A percentile compares a stretch with the other conserved stretches of the same genome.
Evolutionary conservation across 1,140 invertebrate genomes (phyloP).

Genomic region (Rhopalosiphum padi): DNA sequence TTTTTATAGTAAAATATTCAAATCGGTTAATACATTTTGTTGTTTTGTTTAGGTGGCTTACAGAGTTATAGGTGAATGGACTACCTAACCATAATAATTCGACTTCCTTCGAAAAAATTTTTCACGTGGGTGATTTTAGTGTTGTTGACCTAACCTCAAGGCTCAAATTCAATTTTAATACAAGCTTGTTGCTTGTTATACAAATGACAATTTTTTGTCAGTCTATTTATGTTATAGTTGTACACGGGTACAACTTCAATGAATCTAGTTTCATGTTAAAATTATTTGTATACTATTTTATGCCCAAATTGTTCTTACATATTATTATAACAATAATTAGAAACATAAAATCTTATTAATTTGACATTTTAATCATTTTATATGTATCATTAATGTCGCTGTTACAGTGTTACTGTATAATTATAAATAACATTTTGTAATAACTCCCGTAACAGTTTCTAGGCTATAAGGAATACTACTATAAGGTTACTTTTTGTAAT

Average conservation of each 20-base stretch:
- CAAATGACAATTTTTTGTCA: not conserved
- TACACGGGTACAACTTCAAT: not conserved
- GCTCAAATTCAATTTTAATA: not conserved
- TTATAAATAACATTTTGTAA: too few relatives aligned
- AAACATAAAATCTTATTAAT: not conserved
- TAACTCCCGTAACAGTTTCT: too few relatives aligned
- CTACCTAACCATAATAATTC: not conserved
- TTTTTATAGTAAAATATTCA: not conserved
- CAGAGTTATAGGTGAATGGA: not conserved
- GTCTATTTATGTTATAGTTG: too few relatives aligned
- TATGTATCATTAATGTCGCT: not conserved
- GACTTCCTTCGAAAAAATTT: not conserved
- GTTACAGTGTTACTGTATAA: too few relatives aligned
- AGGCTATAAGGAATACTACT: too few relatives aligned
- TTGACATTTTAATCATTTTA: not conserved
- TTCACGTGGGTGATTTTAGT: not conserved
- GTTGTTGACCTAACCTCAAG: slow-evolving; percentile 39
- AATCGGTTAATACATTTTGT: not conserved
- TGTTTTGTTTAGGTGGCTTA: not conserved
- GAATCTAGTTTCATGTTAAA: not conserved
- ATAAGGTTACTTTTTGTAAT: too few relatives aligned
- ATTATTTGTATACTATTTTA: not conserved
- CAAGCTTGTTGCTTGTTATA: not conserved
- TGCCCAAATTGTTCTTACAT: not conserved
- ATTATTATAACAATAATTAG: too few relatives aligned